Percentiles rank a stretch among this genome's conserved stretches.
These are phyloP conservation scores for Ormyrus rosae DNA, from an alignment of 2,888 invertebrate genomes.

Conservation along the genomic window DNA sequence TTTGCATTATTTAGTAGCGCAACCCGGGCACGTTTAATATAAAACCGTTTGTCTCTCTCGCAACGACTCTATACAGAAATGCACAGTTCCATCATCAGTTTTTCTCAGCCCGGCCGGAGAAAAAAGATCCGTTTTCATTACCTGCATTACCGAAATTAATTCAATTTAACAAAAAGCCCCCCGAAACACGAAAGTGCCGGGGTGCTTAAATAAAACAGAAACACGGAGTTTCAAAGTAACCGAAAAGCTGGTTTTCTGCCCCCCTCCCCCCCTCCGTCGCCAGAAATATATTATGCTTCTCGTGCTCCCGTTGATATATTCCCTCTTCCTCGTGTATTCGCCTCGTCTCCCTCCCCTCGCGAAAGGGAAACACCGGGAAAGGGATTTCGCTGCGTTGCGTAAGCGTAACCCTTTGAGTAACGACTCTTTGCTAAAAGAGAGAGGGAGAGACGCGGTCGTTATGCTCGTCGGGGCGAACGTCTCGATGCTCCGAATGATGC, in stretches of 20 bases:
- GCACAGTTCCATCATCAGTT: too few relatives aligned
- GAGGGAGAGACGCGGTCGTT: slow-evolving; percentile 17
- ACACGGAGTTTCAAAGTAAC: slow-evolving; percentile 8
- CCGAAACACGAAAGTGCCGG: too few relatives aligned
- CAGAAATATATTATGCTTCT: slow-evolving; percentile 25
- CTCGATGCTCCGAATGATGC: slow-evolving; percentile 28
- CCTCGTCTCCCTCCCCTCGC: not conserved
- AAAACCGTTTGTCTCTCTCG: too few relatives aligned
- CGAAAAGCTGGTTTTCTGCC: not conserved
- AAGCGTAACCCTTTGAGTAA: slow-evolving; percentile 54
- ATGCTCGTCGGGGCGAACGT: slow-evolving; percentile 34
- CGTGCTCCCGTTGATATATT: slow-evolving; percentile 23
- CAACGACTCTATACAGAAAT: too few relatives aligned
- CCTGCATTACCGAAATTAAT: too few relatives aligned
- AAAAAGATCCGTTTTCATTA: too few relatives aligned
- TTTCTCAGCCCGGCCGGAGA: too few relatives aligned
- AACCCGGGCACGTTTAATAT: too few relatives aligned
- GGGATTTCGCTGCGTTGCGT: slow-evolving; percentile 33
- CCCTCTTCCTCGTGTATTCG: not conserved
- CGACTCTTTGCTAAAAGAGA: slow-evolving; percentile 30
- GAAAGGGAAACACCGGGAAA: slow-evolving; percentile 36
- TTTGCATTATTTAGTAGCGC: too few relatives aligned
- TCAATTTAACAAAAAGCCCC: too few relatives aligned
- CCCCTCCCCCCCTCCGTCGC: not conserved
- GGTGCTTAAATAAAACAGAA: too few relatives aligned